Evolutionary conservation across 2,113 vertebrate species (phyloP), one percentile per base, ranked within the genome.

Genomic region (Pelobates fuscus): DNA sequence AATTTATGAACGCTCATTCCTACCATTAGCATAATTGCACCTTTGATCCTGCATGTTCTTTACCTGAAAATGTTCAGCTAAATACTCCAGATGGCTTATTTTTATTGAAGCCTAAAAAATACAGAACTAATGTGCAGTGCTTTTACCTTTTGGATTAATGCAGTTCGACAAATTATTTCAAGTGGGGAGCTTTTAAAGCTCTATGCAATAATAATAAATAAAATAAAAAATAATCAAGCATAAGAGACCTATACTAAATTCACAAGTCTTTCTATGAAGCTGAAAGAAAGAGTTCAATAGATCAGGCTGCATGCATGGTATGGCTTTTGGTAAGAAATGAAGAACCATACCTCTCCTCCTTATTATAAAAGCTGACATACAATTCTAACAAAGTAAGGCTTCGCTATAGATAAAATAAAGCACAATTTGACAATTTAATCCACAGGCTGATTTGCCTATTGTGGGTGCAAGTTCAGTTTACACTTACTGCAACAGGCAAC

Each of bases 101-200:
- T 73, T 78, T 57, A 4, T 70, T 77, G 82, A 77, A 68, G 73
- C 11, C 37, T 14, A 10, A 32, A 10, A 76, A 71, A 10, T 43
- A 81, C 69, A 68, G 59, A 80, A 84, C 73, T 82, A 85, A 82
- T 74, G 46, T 52, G 62, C 17, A 55, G 67, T 62, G 62, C 65
- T 24, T 69, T 70, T 80, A 80, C 77, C 83, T 61, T 59, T 64
- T 74, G 82, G 80, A 84, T 79, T 52, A 83, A 82, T 86, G 82
- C 72, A 82, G 77, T 70, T 77, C 11, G 41, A 57, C 29, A 80
- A 79, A 71, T 84, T 77, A 81, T 79, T 82, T 79, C 54, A 71
- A 61, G 54, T 77, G 80, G 52, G 57, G 44, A 26, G 71, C 77
- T 84, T 87, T 83, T 83, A 80, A 78, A 54, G 15, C 12, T 67